Percentiles rank a stretch among this genome's conserved stretches.
Conservation (phyloP, 2,888 invertebrate genomes). For the Horisme vitalbata region DNA sequence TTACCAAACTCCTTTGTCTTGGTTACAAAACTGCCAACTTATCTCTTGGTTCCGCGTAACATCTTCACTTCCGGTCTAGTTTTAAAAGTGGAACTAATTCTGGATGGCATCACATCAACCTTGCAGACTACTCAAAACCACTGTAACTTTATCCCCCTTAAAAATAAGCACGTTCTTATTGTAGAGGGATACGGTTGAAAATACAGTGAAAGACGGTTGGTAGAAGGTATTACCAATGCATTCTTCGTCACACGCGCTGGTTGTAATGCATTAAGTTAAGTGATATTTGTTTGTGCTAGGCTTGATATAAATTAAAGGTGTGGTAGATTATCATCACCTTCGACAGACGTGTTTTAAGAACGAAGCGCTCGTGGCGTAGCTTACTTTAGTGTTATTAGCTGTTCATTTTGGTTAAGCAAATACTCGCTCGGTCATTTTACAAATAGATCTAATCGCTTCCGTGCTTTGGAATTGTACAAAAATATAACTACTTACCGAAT, state of each 20-base stretch:
- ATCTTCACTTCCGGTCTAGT: constrained; percentile 61
- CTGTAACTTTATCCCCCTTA: background rate
- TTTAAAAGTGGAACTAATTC: constrained; percentile 65
- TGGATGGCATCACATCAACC: constrained; percentile 38
- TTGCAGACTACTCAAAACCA: constrained; percentile 27
- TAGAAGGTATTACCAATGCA: constrained; percentile 40
- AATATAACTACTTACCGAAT: no score
- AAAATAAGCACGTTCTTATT: background rate
- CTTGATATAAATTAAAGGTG: no score
- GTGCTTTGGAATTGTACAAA: no score
- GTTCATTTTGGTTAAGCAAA: no score
- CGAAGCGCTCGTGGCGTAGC: no score
- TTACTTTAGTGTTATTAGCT: no score
- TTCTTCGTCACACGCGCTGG: constrained; percentile 55
- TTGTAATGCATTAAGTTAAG: constrained; percentile 26
- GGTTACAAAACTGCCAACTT: constrained; percentile 34
- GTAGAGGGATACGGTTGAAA: constrained; percentile 9
- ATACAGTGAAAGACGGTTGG: background rate
- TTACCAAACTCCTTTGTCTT: constrained; percentile 18
- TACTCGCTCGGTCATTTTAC: no score
- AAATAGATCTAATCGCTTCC: no score
- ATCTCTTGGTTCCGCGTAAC: constrained; percentile 33
- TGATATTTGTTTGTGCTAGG: background rate
- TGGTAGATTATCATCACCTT: no score
- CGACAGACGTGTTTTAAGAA: no score